A percentile compares a stretch with the other conserved stretches of the same genome.
These are phyloP conservation scores for Grapholita molesta DNA, from an alignment of 1,140 invertebrate species.

Conservation along the genomic window DNA sequence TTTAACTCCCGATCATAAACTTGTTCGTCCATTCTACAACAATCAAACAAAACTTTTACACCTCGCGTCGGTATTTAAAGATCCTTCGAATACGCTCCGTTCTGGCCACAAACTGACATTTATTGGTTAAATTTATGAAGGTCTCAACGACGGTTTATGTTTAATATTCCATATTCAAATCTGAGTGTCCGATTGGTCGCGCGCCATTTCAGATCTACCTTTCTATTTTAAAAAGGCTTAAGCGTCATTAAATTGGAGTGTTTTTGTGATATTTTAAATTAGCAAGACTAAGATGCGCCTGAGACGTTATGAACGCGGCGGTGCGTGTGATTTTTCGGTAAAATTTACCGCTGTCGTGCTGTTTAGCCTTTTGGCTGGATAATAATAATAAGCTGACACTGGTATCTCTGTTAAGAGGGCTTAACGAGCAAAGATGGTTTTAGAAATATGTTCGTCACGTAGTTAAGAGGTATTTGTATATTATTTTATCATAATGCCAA, in stretches of 20 bases:
- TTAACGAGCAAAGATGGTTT: conserved; percentile 12
- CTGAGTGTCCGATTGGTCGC: conserved; percentile 19
- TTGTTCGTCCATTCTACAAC: neutral
- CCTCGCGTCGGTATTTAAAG: conserved; percentile 3
- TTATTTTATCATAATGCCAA: neutral
- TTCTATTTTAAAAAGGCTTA: neutral
- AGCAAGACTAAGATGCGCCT: neutral
- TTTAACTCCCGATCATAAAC: neutral
- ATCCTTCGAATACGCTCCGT: neutral
- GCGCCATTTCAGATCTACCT: conserved; percentile 18
- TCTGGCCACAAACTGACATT: conserved; percentile 18
- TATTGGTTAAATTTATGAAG: conserved; percentile 23
- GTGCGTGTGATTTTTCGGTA: conserved; percentile 20
- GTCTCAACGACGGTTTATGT: conserved; percentile 18
- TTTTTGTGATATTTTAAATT: neutral
- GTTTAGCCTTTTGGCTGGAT: conserved; percentile 10
- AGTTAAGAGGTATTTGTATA: neutral
- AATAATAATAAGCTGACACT: conserved; percentile 19
- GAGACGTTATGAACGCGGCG: conserved; percentile 1
- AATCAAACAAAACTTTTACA: conserved; percentile 11
- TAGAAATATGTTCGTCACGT: neutral
- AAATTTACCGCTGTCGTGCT: conserved; percentile 15
- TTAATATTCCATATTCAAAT: conserved; percentile 24
- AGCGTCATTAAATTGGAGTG: neutral
- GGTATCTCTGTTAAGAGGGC: conserved; percentile 16